These are phyloP conservation scores for Poicephalus meyeri DNA, from an alignment of 2,113 vertebrate species.

Conservation along the genomic window DNA sequence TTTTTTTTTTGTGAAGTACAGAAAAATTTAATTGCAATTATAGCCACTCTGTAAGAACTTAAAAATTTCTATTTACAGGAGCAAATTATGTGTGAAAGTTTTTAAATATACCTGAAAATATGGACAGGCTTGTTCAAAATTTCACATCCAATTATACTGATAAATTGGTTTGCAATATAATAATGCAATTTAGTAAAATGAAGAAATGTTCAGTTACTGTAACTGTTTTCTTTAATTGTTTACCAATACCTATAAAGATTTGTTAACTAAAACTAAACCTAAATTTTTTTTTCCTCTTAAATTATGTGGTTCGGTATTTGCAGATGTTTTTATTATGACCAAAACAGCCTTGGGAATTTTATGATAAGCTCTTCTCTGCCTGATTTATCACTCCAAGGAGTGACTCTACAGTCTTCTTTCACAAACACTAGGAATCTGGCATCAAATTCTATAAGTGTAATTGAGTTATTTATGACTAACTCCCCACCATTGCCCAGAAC, in stretches of 20 bases:
- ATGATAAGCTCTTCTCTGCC: neutral
- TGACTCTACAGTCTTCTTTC: neutral
- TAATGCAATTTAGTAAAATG: neutral
- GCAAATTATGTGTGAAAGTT: neutral
- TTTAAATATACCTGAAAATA: neutral
- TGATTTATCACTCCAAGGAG: constrained; percentile 15
- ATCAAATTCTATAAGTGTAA: neutral
- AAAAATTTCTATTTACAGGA: neutral
- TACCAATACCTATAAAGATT: neutral
- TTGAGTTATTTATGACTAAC: constrained; percentile 39
- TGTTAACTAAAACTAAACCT: neutral
- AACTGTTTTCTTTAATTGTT: neutral
- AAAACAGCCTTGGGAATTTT: constrained; percentile 12
- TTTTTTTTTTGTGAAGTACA: neutral
- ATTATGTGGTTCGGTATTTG: neutral
- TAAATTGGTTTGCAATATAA: neutral
- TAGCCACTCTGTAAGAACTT: neutral
- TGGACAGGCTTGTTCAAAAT: neutral
- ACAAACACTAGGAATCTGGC: constrained; percentile 20
- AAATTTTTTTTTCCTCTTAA: neutral
- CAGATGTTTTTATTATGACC: constrained; percentile 28
- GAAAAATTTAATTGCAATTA: neutral
- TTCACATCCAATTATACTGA: neutral
- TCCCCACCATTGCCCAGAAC: neutral
- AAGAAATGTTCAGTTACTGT: neutral